Base-by-base conservation (phyloP, 2,888 invertebrate species). In the Cryptocheilus praepositus region DNA sequence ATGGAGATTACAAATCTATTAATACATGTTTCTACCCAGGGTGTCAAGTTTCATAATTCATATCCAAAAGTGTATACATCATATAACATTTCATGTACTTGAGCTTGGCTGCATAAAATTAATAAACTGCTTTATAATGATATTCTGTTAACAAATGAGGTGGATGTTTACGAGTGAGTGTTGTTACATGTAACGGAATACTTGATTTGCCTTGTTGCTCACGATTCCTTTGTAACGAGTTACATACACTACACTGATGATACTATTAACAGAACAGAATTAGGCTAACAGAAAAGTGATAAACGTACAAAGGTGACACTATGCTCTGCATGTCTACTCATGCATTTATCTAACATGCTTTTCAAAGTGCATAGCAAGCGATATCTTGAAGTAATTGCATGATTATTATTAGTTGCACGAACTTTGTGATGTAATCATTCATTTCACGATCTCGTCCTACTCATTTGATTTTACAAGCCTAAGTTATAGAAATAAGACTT, bases 321-420 rank as follows among this genome's bases (percentile, higher is more conserved):
- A 19, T 62, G 56, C 64, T 55, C 51, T 53, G 58, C 49, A 65
- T 56, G 61, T 36, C 36, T 36, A 11, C 36, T 36, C 57, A 70
- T 43, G 64, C 56, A 45, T 66, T 64, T 62, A 45, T 56, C 60
- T 67, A 52, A 52, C 21, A 56, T 68, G 74, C 71, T 74, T 74
- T 61, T 67, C 46, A 44, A 57, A 52, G 58, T 70, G 74, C 74
- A 74, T 61, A 65, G 63, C 88, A 86, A 53, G 86, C 91, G 91
- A 80, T 91, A 91, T 43, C 91, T 91, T 13, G 91, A 91, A 45
- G 49, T 13, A 5, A 43, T 21, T 56, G 56, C 56, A 56, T 56
- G 56, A 53, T 63, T 28, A 43, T 52, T 51, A 64, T 56, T 53
- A 36, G 61, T 45, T 72, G 73, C 73, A 73, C 69, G 73, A 44